phyloP scores from a whole-genome alignment of 2,797 vertebrate species.

The Luscinia megarhynchos region DNA sequence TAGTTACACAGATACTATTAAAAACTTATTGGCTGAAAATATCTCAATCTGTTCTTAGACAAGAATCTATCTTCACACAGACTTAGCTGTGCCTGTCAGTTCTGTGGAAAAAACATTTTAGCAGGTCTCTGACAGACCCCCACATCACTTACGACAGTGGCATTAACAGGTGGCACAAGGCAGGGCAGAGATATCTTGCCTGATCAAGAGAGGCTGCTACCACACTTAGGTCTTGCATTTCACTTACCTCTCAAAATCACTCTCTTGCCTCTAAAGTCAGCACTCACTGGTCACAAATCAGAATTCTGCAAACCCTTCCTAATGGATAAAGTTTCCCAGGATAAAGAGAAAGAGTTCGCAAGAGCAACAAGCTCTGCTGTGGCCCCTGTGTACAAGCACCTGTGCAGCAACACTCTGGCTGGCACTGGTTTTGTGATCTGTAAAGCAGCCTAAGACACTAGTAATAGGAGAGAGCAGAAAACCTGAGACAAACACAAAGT shows the following conservation, averaged over 20 bases:
- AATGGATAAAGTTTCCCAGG: neutral
- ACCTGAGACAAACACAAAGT: neutral
- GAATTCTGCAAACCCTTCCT: neutral
- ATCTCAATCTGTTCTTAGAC: neutral
- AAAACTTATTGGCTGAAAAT: conserved; percentile 2
- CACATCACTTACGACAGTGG: neutral
- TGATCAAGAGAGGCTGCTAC: neutral
- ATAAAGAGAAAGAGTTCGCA: neutral
- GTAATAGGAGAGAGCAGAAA: neutral
- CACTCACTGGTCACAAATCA: neutral
- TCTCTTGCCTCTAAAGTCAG: neutral
- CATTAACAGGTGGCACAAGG: neutral
- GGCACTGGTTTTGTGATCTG: neutral
- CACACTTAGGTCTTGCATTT: neutral
- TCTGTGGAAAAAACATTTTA: neutral
- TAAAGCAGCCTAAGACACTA: neutral
- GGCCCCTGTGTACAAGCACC: neutral
- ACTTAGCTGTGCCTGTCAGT: neutral
- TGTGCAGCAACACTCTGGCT: neutral
- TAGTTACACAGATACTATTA: neutral
- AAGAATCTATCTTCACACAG: neutral
- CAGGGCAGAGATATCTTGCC: neutral
- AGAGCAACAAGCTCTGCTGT: neutral
- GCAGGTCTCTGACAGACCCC: neutral
- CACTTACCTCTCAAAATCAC: neutral